These are phyloP conservation scores for Catocala fraxini DNA, from an alignment of 2,888 invertebrate species.

Conservation along the genomic window DNA sequence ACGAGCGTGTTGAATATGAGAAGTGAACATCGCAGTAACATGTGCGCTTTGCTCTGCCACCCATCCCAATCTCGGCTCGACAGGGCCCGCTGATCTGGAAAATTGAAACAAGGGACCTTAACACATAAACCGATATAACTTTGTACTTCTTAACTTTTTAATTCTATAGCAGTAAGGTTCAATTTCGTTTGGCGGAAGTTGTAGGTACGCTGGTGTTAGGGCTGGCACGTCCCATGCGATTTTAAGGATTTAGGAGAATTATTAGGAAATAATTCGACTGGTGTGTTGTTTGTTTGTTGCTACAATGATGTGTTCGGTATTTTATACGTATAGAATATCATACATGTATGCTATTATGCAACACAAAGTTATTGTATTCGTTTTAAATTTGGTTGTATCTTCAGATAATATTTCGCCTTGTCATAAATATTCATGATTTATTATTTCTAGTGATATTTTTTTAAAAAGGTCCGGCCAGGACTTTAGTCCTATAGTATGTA, in stretches of 20 bases:
- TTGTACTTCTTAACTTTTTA: slow-evolving; percentile 10
- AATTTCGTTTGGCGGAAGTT: slow-evolving; percentile 10
- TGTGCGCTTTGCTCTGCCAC: slow-evolving; percentile 61
- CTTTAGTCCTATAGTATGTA: too few relatives aligned
- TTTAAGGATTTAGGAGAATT: slow-evolving; percentile 71
- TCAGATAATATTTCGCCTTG: too few relatives aligned
- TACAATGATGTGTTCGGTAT: slow-evolving; percentile 15
- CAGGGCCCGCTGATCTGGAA: slow-evolving; percentile 78
- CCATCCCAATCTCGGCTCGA: slow-evolving; percentile 68
- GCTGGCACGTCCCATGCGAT: slow-evolving; percentile 68
- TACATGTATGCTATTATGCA: not conserved
- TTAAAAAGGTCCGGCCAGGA: too few relatives aligned
- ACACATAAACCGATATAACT: slow-evolving; percentile 19
- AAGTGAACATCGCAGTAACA: slow-evolving; percentile 60
- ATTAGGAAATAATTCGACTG: slow-evolving; percentile 66
- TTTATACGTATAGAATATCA: not conserved
- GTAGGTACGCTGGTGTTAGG: slow-evolving; percentile 6
- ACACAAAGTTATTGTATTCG: not conserved
- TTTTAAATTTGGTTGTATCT: too few relatives aligned
- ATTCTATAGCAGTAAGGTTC: not conserved
- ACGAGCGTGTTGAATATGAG: slow-evolving; percentile 45
- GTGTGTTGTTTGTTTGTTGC: slow-evolving; percentile 44
- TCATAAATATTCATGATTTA: too few relatives aligned
- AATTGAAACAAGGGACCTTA: slow-evolving; percentile 76
- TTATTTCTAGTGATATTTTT: too few relatives aligned